Base-by-base conservation (phyloP, 2,888 invertebrate genomes). In the Orchestes rusci region DNA sequence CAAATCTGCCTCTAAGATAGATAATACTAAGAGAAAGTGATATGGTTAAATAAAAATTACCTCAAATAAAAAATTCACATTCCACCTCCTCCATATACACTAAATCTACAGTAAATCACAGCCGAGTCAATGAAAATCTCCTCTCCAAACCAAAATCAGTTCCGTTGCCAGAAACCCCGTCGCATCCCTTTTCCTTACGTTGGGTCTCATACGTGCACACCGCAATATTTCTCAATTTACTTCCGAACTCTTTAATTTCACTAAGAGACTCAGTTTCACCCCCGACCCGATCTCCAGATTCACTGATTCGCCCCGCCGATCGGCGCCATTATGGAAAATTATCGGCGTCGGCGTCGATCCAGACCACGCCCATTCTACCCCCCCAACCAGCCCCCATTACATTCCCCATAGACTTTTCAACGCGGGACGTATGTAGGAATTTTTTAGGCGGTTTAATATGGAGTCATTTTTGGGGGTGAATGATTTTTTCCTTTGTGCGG, bases 291-390 rank as follows among this genome's bases (percentile, higher is more conserved):
- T 44, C 43, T 36, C 34, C 39, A 43, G 43, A 48, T 45, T 51
- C 52, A 43, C 45, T 43, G 45, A 45, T 43, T 44, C 39, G 43
- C 53, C 46, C 50, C 50, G 47, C 49, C 38, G 51, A 54, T 51
- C 63, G 67, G 63, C 70, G 70, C 69, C 70, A 71, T 70, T 67
- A 70, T 70, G 67, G 67, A 69, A 66, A 69, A 66, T 67, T 41
- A 66, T 57, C 42, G 55, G 67, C 64, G 67, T 65, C 67, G 66
- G 66, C 68, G 68, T 65, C 51, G 50, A 36, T 51, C 12, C 50
- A 29, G 61, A 62, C 59, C 63, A 62, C 65, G 61, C 66, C 67
- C 61, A 55, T 59, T 23, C 10, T 17, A 27, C 12, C 16, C n/a
- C 29, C 10, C 29, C 38, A 8, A 27, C 38, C 23, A 23, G 7